Base-by-base conservation (phyloP, 1,140 invertebrate species). In the Glossosoma conforme region DNA sequence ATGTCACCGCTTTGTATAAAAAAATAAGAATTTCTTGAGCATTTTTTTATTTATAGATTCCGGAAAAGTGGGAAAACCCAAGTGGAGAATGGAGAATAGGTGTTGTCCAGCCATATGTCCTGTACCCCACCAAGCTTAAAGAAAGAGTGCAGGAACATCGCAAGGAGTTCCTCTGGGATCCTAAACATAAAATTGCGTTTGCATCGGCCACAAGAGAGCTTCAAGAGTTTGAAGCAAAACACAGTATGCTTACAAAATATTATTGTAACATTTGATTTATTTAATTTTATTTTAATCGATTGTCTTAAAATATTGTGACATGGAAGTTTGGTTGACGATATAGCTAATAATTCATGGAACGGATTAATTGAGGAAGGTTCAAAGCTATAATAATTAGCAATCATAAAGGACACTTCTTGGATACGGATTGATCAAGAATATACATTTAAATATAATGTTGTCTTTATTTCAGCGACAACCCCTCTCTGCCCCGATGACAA, bases 151-250 rank as follows among this genome's bases (percentile, higher is more conserved):
- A 83, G 45, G 85, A 85, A 50, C 86, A 93, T 56, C 76, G 85
- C 10, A 91, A 91, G 60, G 86, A 92, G 61, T 86, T 87, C 60
- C 62, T 78, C 9, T 98, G 93, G 91, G 89, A 95, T 68, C 81
- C 86, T 28, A 70, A 76, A 13, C 88, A 97, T 48, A 91, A 93
- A 67, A 70, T 73, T 24, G 78, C 84, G 2, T 65, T 88, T 5
- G 90, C 92, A n/a, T 83, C 89, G 60, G 83, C 85, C 11, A 80
- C 74, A 28, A 77, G 86, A 61, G 77, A 85, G 58, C 66, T 94
- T 46, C 83, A 87, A 58, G 80, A 83, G 45, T 86, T 86, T 68
- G 85, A 88, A 61, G 67, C 68, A 56, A 82, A 82, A 58, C 61
- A 67, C 60, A 61, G 69, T 72, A 55, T n/a, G n/a, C n/a, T n/a